Percentiles rank a stretch among this genome's conserved stretches.
Evolutionary conservation across 2,113 vertebrate species (phyloP).

Genomic region (Donacobius atricapilla): DNA sequence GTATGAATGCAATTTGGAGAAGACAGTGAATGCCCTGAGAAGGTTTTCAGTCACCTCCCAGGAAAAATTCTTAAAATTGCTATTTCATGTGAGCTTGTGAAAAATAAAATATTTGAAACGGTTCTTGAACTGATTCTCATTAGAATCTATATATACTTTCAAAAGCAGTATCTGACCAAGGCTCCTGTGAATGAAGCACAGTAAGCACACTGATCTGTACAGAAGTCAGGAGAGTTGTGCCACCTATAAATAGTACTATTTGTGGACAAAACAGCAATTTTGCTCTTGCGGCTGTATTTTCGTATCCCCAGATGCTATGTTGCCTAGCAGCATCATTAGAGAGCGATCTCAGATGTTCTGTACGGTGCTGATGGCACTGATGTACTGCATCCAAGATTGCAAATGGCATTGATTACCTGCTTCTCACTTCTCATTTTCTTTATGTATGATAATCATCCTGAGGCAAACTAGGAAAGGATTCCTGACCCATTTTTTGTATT

Average conservation of each 20-base stretch:
- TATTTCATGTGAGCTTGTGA: background rate
- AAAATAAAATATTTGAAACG: background rate
- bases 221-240: background rate
- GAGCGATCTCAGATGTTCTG: background rate
- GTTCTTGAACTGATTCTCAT: background rate
- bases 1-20: background rate
- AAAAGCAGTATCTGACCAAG: background rate
- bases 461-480: background rate
- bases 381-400: background rate
- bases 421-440: background rate
- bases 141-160: background rate
- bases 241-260: background rate
- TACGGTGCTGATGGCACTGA: background rate
- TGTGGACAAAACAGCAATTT: background rate
- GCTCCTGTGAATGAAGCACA: background rate
- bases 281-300: slow-evolving; percentile 4
- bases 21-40: background rate
- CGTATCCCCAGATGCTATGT: slow-evolving; percentile 11
- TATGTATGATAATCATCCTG: background rate
- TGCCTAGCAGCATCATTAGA: background rate
- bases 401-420: background rate
- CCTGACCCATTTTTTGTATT: background rate
- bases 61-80: background rate
- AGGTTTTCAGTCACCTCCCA: background rate
- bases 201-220: background rate